A percentile compares a stretch with the other conserved stretches of the same genome.
These are phyloP conservation scores for Craseonycteris thonglongyai DNA, from an alignment of 2,113 vertebrate species.

Conservation along the genomic window DNA sequence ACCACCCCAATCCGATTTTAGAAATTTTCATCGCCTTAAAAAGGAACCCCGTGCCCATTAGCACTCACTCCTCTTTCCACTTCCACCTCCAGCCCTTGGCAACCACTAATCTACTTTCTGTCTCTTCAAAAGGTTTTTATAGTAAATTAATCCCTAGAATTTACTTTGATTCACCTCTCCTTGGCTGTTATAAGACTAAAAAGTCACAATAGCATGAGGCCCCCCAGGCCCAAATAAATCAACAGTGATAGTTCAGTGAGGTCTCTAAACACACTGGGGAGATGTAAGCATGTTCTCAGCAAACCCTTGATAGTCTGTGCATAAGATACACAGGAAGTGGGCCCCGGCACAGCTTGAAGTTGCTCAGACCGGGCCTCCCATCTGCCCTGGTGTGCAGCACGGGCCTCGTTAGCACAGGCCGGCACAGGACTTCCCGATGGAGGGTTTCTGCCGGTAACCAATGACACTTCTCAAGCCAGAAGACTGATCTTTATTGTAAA, in stretches of 20 bases:
- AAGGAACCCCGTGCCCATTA: not conserved
- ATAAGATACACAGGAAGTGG: not conserved
- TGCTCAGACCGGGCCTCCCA: not conserved
- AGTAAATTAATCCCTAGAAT: conserved; percentile 36
- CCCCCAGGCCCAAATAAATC: too few species aligned
- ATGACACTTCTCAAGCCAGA: not conserved
- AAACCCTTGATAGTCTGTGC: not conserved
- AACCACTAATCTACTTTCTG: conserved; percentile 49
- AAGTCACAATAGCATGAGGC: not conserved
- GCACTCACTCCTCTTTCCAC: not conserved
- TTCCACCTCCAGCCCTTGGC: not conserved
- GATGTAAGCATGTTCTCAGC: not conserved
- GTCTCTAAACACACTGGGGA: not conserved
- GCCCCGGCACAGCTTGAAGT: too few species aligned
- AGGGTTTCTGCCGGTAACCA: not conserved
- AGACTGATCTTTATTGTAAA: not conserved
- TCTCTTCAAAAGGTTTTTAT: conserved; percentile 31
- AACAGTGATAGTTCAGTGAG: not conserved
- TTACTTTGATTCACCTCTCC: conserved; percentile 44
- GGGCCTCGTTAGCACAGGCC: not conserved
- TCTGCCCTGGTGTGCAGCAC: not conserved
- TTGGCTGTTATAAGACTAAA: conserved; percentile 23
- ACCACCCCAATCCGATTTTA: not conserved
- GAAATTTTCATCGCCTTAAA: not conserved
- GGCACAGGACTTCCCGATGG: not conserved